Evolutionary conservation across 2,888 invertebrate species (phyloP).

Genomic region (Melinaea marsaeus): DNA sequence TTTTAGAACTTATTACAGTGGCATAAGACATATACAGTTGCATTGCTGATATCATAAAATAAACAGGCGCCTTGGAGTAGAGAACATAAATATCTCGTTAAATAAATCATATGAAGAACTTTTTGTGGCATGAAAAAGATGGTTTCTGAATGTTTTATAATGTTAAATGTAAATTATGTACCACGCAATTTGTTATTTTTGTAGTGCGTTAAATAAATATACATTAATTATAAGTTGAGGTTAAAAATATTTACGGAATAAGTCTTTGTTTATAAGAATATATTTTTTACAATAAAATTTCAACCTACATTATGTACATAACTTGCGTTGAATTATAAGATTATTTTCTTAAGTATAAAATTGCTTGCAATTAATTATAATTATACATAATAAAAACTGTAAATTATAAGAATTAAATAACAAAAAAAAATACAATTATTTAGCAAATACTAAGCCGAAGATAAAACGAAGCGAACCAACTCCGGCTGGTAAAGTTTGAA

Average conservation of each 20-base stretch:
- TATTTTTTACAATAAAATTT: no score
- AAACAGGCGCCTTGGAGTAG: conserved; percentile 29
- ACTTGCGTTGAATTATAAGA: no score
- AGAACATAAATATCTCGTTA: conserved; percentile 67
- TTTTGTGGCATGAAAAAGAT: conserved; percentile 44
- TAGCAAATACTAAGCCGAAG: conserved; percentile 8
- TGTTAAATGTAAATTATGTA: conserved; percentile 10
- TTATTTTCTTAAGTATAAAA: no score
- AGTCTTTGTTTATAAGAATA: no score
- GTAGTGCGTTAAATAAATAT: not conserved
- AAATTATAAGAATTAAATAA: no score
- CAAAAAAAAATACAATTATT: not conserved
- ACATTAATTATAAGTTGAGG: not conserved
- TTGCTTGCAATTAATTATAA: no score
- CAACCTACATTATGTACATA: no score
- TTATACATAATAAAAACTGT: no score
- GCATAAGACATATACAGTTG: conserved; percentile 2
- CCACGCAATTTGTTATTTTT: conserved; percentile 9
- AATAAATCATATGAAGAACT: conserved; percentile 70
- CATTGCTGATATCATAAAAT: conserved; percentile 6
- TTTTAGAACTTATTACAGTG: conserved; percentile 4
- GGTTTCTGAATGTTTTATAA: conserved; percentile 19
- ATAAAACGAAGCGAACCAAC: conserved; percentile 11
- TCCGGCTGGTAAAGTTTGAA: conserved; percentile 25
- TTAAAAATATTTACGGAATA: no score